Evolutionary conservation across 2,888 invertebrate genomes (phyloP).

Genomic region (Lacanobia wlatinum): DNA sequence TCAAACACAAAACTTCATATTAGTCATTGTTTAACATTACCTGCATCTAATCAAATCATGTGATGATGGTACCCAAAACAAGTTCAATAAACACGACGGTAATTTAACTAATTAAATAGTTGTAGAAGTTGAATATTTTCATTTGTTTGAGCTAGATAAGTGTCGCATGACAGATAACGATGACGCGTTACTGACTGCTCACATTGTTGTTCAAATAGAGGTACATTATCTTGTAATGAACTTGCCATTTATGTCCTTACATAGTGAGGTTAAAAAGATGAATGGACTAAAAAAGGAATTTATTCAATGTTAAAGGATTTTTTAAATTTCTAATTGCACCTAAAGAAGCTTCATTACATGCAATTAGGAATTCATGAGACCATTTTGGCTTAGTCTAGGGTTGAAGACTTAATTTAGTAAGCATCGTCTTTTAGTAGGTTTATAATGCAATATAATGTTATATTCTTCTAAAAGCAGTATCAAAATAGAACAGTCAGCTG

Average conservation of each 20-base stretch:
- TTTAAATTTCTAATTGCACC: too few relatives aligned
- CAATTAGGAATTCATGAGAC: neutral
- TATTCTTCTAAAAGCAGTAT: too few relatives aligned
- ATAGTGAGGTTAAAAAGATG: neutral
- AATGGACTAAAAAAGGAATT: neutral
- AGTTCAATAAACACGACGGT: conserved; percentile 6
- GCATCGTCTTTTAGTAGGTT: neutral
- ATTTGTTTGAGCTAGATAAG: conserved; percentile 49
- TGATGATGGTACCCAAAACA: conserved; percentile 25
- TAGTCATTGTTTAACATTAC: neutral
- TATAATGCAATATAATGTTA: too few relatives aligned
- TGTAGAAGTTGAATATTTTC: conserved; percentile 32
- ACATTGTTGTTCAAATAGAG: conserved; percentile 46
- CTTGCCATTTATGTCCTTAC: conserved; percentile 42
- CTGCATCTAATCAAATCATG: conserved; percentile 10
- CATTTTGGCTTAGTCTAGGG: neutral
- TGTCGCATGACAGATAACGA: conserved; percentile 51
- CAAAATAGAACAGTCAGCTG: too few relatives aligned
- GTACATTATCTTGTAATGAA: conserved; percentile 50
- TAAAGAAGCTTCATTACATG: neutral
- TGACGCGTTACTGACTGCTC: conserved; percentile 38
- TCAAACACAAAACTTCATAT: neutral
- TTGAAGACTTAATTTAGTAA: neutral
- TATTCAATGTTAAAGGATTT: neutral
- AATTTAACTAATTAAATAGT: conserved; percentile 40